Evolutionary conservation across 2,113 vertebrate genomes (phyloP).

Genomic region (Rhinichthys klamathensis): DNA sequence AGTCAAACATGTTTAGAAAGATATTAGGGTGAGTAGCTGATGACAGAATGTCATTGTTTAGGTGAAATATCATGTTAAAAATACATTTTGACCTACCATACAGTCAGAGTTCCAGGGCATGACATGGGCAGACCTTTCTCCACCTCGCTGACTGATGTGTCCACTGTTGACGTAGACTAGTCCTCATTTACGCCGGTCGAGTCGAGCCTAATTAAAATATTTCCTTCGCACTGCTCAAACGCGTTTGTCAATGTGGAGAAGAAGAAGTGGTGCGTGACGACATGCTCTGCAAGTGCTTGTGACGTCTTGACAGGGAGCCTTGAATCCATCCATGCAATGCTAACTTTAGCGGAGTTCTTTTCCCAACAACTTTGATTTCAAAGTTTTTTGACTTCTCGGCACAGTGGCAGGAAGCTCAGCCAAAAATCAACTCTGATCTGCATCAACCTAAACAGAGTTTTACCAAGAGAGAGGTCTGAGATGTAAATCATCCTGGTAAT

Average conservation of each 20-base stretch:
- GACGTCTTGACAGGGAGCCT: slow-evolving; percentile 39
- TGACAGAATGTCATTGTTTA: neutral
- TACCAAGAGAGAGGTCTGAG: slow-evolving; percentile 8
- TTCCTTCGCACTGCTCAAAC: slow-evolving; percentile 24
- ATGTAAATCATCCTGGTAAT: neutral
- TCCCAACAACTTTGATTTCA: slow-evolving; percentile 28
- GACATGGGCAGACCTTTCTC: slow-evolving; percentile 21
- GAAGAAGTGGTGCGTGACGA: slow-evolving; percentile 19
- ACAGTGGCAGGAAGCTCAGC: slow-evolving; percentile 22
- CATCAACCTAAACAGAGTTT: neutral
- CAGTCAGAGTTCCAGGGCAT: slow-evolving; percentile 2
- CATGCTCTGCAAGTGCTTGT: slow-evolving; percentile 44
- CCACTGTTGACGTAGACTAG: slow-evolving; percentile 3
- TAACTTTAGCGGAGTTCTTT: slow-evolving; percentile 43
- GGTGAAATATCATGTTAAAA: neutral
- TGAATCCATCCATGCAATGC: slow-evolving; percentile 36
- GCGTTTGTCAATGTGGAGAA: slow-evolving; percentile 21
- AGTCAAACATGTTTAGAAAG: neutral
- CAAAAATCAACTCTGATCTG: slow-evolving; percentile 27
- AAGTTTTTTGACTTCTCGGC: neutral
- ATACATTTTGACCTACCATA: slow-evolving; percentile 5
- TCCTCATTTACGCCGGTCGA: slow-evolving; percentile 22
- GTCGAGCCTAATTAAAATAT: slow-evolving; percentile 49
- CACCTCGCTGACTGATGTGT: slow-evolving; percentile 27
- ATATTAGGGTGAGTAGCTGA: neutral